Evolutionary conservation across 2,888 invertebrate species (phyloP).

Genomic region (Frankliniella fusca): DNA sequence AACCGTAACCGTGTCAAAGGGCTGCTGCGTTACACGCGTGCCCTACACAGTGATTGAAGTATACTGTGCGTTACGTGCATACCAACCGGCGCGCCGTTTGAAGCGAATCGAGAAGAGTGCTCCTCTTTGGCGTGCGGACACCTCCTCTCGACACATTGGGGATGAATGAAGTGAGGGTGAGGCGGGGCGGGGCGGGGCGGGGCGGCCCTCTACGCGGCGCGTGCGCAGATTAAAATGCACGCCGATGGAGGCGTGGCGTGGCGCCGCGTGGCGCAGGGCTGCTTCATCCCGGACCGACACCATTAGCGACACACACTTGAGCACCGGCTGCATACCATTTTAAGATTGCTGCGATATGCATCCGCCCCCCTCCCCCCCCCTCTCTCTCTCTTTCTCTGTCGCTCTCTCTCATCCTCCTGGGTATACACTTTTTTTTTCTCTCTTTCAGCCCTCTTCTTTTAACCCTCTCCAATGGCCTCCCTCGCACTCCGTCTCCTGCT

Average conservation of each 20-base stretch:
- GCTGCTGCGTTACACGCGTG: too few species aligned
- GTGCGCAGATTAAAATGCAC: slow-evolving; percentile 4
- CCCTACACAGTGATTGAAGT: too few species aligned
- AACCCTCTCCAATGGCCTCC: not conserved
- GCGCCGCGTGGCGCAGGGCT: not conserved
- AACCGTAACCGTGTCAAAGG: too few species aligned
- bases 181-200: too few species aligned
- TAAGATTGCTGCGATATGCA: not conserved
- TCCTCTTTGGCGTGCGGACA: too few species aligned
- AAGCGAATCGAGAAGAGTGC: not conserved
- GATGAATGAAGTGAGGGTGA: too few species aligned
- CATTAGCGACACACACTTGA: slow-evolving; percentile 17
- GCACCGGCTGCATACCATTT: slow-evolving; percentile 16
- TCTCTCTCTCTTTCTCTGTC: not conserved
- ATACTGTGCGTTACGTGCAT: too few species aligned
- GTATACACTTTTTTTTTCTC: not conserved
- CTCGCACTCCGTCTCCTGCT: not conserved
- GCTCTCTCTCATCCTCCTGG: not conserved
- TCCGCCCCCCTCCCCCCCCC: not conserved
- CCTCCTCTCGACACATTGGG: too few species aligned
- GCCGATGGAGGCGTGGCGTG: not conserved
- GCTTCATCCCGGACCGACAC: not conserved
- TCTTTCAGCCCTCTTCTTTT: not conserved
- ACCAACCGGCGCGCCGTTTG: too few species aligned
- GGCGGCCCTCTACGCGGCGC: not conserved